phyloP scores from a whole-genome alignment of 2,888 invertebrate genomes.

The Balanococcus diminutus region DNA sequence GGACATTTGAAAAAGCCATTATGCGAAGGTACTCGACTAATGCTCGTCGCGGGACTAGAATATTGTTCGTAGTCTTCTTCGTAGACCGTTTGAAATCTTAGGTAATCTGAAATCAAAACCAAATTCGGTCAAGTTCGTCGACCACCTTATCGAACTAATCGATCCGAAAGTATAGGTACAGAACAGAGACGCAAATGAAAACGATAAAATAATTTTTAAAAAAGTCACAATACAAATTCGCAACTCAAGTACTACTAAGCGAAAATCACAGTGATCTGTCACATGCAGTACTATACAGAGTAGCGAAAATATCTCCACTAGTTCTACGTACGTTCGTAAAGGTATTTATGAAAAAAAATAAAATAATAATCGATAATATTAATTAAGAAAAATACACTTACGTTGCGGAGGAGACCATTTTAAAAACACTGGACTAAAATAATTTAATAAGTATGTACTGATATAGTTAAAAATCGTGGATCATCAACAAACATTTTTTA shows the following conservation, averaged over 20 bases:
- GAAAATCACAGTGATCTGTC: conserved; percentile 26
- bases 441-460: background rate
- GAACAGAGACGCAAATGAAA: background rate
- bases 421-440: background rate
- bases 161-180: background rate
- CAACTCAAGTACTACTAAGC: conserved; percentile 30
- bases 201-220: background rate
- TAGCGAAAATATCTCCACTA: conserved; percentile 4
- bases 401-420: background rate
- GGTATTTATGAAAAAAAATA: background rate
- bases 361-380: background rate
- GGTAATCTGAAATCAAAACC: conserved; percentile 41
- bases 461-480: no score
- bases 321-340: background rate
- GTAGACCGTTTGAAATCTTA: conserved; percentile 38
- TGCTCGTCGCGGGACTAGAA: background rate
- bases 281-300: conserved; percentile 33
- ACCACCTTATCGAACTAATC: background rate
- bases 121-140: background rate
- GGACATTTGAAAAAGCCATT: conserved; percentile 61
- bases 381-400: background rate
- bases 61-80: conserved; percentile 46
- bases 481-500: background rate
- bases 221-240: background rate
- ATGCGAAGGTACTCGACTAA: background rate